phyloP scores from a whole-genome alignment of 2,113 vertebrate species.

The Orthonyx spaldingii region DNA sequence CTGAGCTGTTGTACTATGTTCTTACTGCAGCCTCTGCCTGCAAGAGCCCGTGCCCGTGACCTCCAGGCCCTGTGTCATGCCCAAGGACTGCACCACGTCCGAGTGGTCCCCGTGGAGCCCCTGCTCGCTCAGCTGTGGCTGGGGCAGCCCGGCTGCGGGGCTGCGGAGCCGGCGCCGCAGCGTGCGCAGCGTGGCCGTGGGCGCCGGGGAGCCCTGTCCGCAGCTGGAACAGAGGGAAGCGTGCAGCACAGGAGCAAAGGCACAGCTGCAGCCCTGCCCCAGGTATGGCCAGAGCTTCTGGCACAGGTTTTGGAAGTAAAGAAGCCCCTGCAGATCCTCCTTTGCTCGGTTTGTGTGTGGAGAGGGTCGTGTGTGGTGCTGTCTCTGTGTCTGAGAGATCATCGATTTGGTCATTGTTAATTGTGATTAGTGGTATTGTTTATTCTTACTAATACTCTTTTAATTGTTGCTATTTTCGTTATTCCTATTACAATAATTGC shows the following conservation, averaged over 20 bases:
- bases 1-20: neutral
- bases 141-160: conserved; percentile 75
- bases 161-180: conserved; percentile 79
- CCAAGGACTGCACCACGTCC: conserved; percentile 82
- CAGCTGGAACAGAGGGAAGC: conserved; percentile 86
- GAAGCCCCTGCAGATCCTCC: neutral
- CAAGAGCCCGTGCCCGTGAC: conserved; percentile 77
- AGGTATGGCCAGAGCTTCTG: conserved; percentile 70
- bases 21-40: conserved; percentile 78
- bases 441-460: neutral
- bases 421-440: neutral
- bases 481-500: neutral
- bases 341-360: fast-evolving
- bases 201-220: conserved; percentile 77
- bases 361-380: fast-evolving
- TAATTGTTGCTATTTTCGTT: neutral
- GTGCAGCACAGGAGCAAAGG: conserved; percentile 74
- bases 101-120: conserved; percentile 89
- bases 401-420: neutral
- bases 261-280: conserved; percentile 82
- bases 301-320: fast-evolving
- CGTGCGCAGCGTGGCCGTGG: conserved; percentile 74
- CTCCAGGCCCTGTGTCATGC: conserved; percentile 82
- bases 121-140: conserved; percentile 84
- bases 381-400: neutral